Evolutionary conservation across 2,113 vertebrate species (phyloP).

Genomic region (Bos javanicus): DNA sequence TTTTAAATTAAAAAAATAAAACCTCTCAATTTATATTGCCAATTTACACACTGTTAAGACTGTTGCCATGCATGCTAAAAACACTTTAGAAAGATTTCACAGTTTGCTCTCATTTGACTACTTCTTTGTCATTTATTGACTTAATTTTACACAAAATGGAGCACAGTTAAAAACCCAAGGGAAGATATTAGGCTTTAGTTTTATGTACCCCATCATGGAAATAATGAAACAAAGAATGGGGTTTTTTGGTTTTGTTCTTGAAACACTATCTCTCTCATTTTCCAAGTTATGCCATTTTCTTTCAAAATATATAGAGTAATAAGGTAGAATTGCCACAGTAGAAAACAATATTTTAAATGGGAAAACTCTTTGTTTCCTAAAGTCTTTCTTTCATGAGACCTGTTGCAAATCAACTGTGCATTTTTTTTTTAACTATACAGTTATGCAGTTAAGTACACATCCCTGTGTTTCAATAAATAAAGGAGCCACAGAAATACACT

Average conservation of each 20-base stretch:
- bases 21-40: background rate
- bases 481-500: background rate
- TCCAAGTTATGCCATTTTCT: background rate
- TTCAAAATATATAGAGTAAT: background rate
- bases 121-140: slow-evolving; percentile 14
- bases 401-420: background rate
- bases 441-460: background rate
- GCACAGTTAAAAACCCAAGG: background rate
- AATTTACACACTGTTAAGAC: slow-evolving; percentile 32
- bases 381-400: background rate
- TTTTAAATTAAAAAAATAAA: background rate
- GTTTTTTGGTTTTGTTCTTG: background rate
- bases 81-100: slow-evolving; percentile 2
- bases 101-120: slow-evolving; percentile 37
- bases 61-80: background rate
- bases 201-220: background rate
- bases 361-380: background rate
- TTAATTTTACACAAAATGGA: slow-evolving; percentile 49
- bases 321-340: background rate
- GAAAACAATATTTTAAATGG: background rate
- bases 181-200: slow-evolving; percentile 31
- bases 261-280: background rate
- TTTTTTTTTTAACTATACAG: background rate
- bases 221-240: background rate
- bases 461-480: background rate